phyloP scores from a whole-genome alignment of 2,113 vertebrate species.

The Ptilorrhoa leucosticta region DNA sequence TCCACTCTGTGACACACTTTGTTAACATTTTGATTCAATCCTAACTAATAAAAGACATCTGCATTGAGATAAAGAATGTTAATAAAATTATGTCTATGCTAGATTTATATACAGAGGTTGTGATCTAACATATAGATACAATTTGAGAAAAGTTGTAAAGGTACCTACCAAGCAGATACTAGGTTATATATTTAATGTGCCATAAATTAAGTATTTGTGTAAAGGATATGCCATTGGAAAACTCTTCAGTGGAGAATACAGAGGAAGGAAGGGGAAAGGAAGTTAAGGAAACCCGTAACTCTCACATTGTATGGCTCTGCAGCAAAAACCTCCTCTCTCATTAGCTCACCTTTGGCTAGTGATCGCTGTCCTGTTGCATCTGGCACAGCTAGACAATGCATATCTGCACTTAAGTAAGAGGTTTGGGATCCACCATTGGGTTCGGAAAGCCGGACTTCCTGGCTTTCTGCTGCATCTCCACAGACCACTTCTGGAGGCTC shows the following conservation, averaged over 20 bases:
- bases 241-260: background rate
- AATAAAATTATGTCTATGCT: background rate
- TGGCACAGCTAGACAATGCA: constrained; percentile 30
- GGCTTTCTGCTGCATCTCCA: background rate
- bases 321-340: background rate
- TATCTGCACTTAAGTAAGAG: constrained; percentile 30
- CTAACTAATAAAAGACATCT: background rate
- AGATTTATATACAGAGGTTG: background rate
- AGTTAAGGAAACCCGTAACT: background rate
- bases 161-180: background rate
- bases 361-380: constrained; percentile 5
- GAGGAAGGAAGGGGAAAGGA: background rate
- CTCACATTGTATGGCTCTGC: background rate
- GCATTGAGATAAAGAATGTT: background rate
- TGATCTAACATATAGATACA: background rate
- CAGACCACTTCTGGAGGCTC: background rate
- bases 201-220: background rate
- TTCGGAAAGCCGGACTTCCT: background rate
- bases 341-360: constrained; percentile 64
- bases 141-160: background rate
- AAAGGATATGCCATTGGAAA: background rate
- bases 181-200: background rate
- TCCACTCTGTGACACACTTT: background rate
- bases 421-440: constrained; percentile 14
- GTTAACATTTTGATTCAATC: background rate